These are phyloP conservation scores for Oncorhynchus tshawytscha DNA, from an alignment of 2,113 vertebrate species.

Conservation along the genomic window DNA sequence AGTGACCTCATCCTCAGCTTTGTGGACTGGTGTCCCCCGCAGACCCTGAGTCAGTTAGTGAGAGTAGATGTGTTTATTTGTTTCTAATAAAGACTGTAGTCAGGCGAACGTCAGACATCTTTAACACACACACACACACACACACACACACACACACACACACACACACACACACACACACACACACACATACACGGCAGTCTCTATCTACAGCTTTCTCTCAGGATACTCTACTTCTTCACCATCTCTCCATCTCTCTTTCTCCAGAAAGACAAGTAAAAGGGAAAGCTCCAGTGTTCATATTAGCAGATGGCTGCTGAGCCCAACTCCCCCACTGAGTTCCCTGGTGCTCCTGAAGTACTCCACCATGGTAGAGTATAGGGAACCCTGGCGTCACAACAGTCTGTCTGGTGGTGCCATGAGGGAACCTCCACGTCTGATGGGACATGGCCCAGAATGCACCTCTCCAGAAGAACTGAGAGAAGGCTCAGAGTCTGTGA, in stretches of 20 bases:
- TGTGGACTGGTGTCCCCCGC: slow-evolving; percentile 36
- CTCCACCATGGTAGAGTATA: not conserved
- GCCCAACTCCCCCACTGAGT: slow-evolving; percentile 3
- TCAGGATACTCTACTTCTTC: too few species aligned
- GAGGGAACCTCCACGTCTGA: not conserved
- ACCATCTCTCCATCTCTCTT: not conserved
- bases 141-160: not conserved
- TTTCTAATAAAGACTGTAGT: slow-evolving; percentile 60
- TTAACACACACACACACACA: slow-evolving; percentile 6
- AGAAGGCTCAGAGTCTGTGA: not conserved
- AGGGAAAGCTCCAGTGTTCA: slow-evolving; percentile 5
- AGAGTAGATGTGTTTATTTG: slow-evolving; percentile 55
- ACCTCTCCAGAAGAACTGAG: too few species aligned
- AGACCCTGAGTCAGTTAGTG: slow-evolving; percentile 22
- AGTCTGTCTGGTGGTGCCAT: not conserved
- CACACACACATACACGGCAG: too few species aligned
- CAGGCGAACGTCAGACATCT: slow-evolving; percentile 48
- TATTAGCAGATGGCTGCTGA: slow-evolving; percentile 47
- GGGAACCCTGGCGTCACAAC: not conserved
- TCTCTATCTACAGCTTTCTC: not conserved
- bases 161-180: not conserved
- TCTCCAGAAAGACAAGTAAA: slow-evolving; percentile 6
- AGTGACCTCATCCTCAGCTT: slow-evolving; percentile 43
- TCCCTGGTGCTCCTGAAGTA: slow-evolving; percentile 8
- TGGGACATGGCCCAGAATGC: not conserved